A percentile compares a stretch with the other conserved stretches of the same genome.
phyloP scores from a whole-genome alignment of 2,797 vertebrate species.

The Macropus fuliginosus region DNA sequence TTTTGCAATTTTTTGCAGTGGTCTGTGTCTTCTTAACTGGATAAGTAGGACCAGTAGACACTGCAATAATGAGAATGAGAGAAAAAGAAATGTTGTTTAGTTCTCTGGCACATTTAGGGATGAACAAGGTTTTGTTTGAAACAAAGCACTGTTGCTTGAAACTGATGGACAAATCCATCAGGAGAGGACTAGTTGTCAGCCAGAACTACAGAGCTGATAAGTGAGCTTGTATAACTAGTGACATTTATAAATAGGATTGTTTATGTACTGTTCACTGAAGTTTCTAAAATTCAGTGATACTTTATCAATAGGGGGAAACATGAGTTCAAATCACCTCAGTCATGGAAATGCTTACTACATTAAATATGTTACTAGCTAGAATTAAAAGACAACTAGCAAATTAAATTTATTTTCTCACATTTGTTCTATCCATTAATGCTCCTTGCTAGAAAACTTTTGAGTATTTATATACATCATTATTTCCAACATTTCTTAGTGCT shows the following conservation, averaged over 20 bases:
- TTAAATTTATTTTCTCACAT: neutral
- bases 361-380: neutral
- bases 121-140: conserved; percentile 33
- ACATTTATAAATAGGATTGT: conserved; percentile 3
- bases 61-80: neutral
- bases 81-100: conserved; percentile 50
- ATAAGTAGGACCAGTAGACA: conserved; percentile 51
- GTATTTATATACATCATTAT: neutral
- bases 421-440: neutral
- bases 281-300: conserved; percentile 31
- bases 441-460: conserved; percentile 38
- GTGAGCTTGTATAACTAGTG: conserved; percentile 18
- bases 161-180: neutral
- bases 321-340: conserved; percentile 53
- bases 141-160: conserved; percentile 48
- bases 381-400: neutral
- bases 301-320: conserved; percentile 41
- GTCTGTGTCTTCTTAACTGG: conserved; percentile 36
- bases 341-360: neutral
- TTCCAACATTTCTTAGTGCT: conserved; percentile 11
- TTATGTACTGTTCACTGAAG: conserved; percentile 38
- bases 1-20: conserved; percentile 26
- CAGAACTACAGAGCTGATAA: conserved; percentile 20
- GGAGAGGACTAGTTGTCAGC: conserved; percentile 14
- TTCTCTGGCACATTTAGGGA: conserved; percentile 24